Evolutionary conservation across 2,888 invertebrate species (phyloP), one percentile per base, ranked within the genome.

Genomic region (Tetropium fuscum): DNA sequence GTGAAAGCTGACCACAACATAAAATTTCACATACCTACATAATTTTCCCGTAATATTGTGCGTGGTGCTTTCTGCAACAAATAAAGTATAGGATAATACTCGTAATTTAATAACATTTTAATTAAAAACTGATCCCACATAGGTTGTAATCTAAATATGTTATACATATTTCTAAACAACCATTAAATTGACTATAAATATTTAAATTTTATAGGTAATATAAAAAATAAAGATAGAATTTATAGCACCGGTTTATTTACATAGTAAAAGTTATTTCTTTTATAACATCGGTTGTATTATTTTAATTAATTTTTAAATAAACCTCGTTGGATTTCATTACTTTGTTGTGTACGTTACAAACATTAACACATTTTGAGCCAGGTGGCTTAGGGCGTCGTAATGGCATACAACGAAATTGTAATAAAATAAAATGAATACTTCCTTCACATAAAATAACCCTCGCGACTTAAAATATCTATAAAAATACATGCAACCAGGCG

Each of bases 271-370:
- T 58, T 56, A 63, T 63, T 60, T 51, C 51, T 40, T 51, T 51
- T 51, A 51, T 51, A 51, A 51, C 63, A 60, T 51, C 59, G 54
- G 57, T 60, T 60, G 49, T 65, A 65, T 65, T 65, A 66, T 63
- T 63, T 66, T 63, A 63, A 66, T 66, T 63, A 66, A 58, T 63
- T 66, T 66, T 66, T 66, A 66, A 66, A 66, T 66, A 66, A 66
- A 66, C 65, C 51, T 45, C 51, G 54, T 61, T 61, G 49, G 56
- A 54, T 64, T 64, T 64, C 61, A 64, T 60, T 54, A 57, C 61
- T 56, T 27, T 49, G 44, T 58, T 66, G 63, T 66, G 58, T 66
- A 57, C 51, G 40, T 60, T 66, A 60, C 45, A 58, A 51, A 58
- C 56, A 63, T 66, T 66, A 66, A 63, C 65, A 66, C 63, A 51